Evolutionary conservation across 2,888 invertebrate species (phyloP).

Genomic region (Cenopis cana): DNA sequence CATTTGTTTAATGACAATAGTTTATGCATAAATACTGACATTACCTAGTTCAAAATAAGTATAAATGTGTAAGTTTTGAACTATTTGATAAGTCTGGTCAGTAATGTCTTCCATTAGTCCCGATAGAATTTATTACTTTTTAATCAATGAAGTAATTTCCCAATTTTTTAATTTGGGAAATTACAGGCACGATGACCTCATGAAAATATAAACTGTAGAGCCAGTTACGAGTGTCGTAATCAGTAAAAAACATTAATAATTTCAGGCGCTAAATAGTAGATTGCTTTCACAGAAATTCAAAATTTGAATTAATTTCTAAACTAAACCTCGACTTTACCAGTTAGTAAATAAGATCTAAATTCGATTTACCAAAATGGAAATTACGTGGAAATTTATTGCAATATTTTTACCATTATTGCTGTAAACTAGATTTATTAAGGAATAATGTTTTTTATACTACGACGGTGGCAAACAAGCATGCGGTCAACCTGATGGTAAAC

Average conservation of each 20-base stretch:
- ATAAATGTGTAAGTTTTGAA: slow-evolving; percentile 15
- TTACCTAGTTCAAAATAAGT: slow-evolving; percentile 36
- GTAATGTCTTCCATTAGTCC: slow-evolving; percentile 13
- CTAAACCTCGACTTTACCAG: neutral
- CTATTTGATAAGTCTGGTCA: slow-evolving; percentile 25
- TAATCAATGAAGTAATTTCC: too few relatives aligned
- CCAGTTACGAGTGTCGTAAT: too few relatives aligned
- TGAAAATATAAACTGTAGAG: too few relatives aligned
- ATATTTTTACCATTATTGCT: too few relatives aligned
- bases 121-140: neutral
- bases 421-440: too few relatives aligned
- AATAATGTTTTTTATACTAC: too few relatives aligned
- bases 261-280: neutral
- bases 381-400: neutral
- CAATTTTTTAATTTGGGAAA: neutral
- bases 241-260: neutral
- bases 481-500: too few relatives aligned
- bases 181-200: neutral
- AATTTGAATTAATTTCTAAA: neutral
- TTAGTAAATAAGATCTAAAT: neutral
- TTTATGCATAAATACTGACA: slow-evolving; percentile 11
- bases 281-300: too few relatives aligned
- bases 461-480: too few relatives aligned
- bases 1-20: slow-evolving; percentile 22
- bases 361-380: neutral